Percentiles rank a stretch among this genome's conserved stretches.
Evolutionary conservation across 30 jellyfish, hydroid and myxozoan species (phyloP).

Genomic region (Phacellophora camtschatica): DNA sequence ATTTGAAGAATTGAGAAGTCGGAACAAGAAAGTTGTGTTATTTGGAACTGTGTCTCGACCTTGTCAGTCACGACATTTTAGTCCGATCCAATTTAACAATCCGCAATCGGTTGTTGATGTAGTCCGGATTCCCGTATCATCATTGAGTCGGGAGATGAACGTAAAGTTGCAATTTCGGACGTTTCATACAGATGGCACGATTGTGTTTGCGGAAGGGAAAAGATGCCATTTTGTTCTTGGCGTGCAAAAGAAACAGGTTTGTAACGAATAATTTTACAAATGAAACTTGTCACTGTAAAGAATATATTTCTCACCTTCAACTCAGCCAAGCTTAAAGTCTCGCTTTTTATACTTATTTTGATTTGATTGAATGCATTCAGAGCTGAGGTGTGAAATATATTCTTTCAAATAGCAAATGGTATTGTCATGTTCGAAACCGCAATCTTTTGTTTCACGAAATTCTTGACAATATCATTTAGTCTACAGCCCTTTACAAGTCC

Average conservation of each 20-base stretch:
- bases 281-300: no score
- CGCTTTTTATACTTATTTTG: no score
- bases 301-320: no score
- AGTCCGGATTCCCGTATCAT: constrained; percentile 28
- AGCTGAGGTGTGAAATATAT: no score
- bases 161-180: constrained; percentile 58
- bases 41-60: constrained; percentile 24
- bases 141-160: constrained; percentile 14
- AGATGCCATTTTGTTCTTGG: constrained; percentile 61
- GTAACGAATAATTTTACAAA: no score
- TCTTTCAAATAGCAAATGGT: no score
- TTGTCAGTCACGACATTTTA: constrained; percentile 7
- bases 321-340: no score
- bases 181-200: constrained; percentile 63
- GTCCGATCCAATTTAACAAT: constrained; percentile 68
- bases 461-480: not conserved
- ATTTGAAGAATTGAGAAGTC: constrained; percentile 5
- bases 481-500: no score
- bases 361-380: no score
- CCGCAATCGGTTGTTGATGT: constrained; percentile 47
- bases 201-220: constrained; percentile 63
- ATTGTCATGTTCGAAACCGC: no score
- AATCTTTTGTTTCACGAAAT: not conserved
- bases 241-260: constrained; percentile 37
- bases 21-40: constrained; percentile 25